Percentiles rank a stretch among this genome's conserved stretches.
Evolutionary conservation across 2,113 vertebrate genomes (phyloP).

Genomic region (Macaca mulatta): DNA sequence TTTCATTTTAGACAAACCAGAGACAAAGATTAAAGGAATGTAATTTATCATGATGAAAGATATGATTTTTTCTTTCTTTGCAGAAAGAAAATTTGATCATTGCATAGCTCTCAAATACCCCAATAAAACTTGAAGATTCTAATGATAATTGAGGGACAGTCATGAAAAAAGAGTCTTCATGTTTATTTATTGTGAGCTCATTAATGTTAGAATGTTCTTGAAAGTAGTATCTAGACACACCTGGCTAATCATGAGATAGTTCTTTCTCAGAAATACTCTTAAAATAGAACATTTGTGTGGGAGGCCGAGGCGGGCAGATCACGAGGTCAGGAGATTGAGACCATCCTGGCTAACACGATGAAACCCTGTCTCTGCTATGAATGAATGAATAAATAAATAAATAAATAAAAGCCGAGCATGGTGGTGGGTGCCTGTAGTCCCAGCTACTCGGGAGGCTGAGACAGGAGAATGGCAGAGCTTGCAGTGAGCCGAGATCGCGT

Average conservation of each 20-base stretch:
- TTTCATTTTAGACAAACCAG: conserved; percentile 43
- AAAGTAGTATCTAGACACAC: not conserved
- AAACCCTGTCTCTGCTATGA: no score
- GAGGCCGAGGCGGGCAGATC: no score
- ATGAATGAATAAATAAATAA: no score
- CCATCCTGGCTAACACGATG: no score
- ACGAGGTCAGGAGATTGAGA: no score
- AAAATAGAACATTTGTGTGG: not conserved
- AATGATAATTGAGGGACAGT: not conserved
- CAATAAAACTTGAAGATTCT: not conserved
- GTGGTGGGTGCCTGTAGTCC: no score
- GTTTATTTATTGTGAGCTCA: not conserved
- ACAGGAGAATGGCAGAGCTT: no score
- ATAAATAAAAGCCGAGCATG: no score
- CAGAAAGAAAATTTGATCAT: conserved; percentile 1
- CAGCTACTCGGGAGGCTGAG: no score
- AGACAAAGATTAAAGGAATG: conserved; percentile 32
- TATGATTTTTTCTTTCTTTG: not conserved
- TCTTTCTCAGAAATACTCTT: not conserved
- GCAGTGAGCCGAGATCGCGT: no score
- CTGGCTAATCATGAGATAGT: not conserved
- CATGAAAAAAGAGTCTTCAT: not conserved
- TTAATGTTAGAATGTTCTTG: not conserved
- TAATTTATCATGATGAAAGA: not conserved
- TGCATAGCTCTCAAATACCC: not conserved